Base-by-base conservation (phyloP, 2,113 vertebrate species). In the Eulemur rufifrons region DNA sequence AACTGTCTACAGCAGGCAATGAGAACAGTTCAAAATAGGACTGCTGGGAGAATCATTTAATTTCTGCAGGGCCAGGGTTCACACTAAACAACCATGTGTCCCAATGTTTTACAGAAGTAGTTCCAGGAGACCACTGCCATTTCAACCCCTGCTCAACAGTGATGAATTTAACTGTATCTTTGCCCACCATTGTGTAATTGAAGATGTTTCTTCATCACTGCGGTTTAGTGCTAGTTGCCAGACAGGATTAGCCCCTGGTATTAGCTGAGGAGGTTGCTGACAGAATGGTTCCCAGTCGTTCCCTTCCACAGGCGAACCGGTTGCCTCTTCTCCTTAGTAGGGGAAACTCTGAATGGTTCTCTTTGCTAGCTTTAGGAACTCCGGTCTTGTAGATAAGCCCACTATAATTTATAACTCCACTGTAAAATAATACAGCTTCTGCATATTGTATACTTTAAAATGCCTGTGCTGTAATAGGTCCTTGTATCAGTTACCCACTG, bases 1-100 rank as follows among this genome's bases (percentile, higher is more conserved):
- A 97, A 97, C 94, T 97, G 89, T 95, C 95, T 97, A 69, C 83
- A 95, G 93, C 59, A 97, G 91, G 82, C 94, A 5, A 77, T 37
- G 50, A 89, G 89, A 95, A 74, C 82, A 63, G 86, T 89, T 96
- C 92, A 69, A 80, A 95, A 95, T 64, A 96, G 50, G 86, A 74
- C 77, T 96, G 73, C 63, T 18, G 78, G 78, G 92, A 89, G 83
- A 91, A 84, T 61, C 77, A 25, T 86, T 97, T 86, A 56, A 68
- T 64, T 94, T 95, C 71, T 95, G 4, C 27, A 77, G 86, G 96
- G 86, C 95, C 95, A 82, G 78, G 21, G 97, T 89, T 96, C n/a
- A 54, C 52, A 29, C 66, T 61, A 32, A 84, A 73, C 45, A 91
- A 27, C 56, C 68, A 10, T 6, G 89, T 61, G 56, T 69, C 73